Evolutionary conservation across 2,888 invertebrate genomes (phyloP).

Genomic region (Lasius fuliginosus): DNA sequence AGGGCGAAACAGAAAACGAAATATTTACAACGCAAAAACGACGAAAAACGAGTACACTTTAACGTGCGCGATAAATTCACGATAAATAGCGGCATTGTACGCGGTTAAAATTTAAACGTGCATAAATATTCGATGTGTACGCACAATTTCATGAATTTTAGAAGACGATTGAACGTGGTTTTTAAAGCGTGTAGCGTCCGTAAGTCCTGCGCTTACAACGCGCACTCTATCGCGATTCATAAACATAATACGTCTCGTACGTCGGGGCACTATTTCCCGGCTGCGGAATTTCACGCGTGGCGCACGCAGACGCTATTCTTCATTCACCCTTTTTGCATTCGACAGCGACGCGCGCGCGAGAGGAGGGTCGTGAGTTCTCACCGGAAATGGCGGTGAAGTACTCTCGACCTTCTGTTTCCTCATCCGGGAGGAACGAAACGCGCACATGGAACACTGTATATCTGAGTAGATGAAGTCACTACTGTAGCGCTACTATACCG

Average conservation of each 20-base stretch:
- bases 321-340: constrained; percentile 74
- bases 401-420: constrained; percentile 75
- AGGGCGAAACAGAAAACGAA: background rate
- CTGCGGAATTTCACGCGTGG: constrained; percentile 65
- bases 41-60: constrained; percentile 15
- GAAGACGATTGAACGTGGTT: constrained; percentile 26
- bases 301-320: constrained; percentile 71
- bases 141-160: constrained; percentile 19
- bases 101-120: constrained; percentile 41
- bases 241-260: constrained; percentile 36
- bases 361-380: constrained; percentile 39
- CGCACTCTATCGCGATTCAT: constrained; percentile 35
- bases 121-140: constrained; percentile 43
- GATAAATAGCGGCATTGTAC: constrained; percentile 34
- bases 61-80: constrained; percentile 35
- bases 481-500: constrained; percentile 21
- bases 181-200: background rate
- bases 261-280: constrained; percentile 54
- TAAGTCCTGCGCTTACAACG: constrained; percentile 34
- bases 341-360: constrained; percentile 56
- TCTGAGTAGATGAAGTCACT: constrained; percentile 22
- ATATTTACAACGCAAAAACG: constrained; percentile 33
- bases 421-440: constrained; percentile 61
- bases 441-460: constrained; percentile 25
- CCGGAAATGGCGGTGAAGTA: constrained; percentile 69